Base-by-base conservation (phyloP, 2,113 vertebrate species). In the Macroglossus sobrinus region DNA sequence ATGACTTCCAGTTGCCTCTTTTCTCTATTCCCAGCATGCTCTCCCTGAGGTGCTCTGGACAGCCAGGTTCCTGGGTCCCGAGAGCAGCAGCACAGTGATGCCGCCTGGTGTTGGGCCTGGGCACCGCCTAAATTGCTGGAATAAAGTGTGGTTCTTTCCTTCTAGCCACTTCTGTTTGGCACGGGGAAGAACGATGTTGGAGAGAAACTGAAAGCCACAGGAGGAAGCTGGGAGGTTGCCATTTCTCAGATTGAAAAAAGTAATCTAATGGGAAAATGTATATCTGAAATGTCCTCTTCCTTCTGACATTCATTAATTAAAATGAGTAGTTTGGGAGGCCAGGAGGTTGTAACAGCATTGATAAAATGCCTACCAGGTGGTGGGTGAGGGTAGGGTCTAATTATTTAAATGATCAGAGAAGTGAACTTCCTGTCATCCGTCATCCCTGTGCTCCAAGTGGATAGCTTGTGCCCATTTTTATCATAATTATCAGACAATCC, bases 1-100 rank as follows among this genome's bases (percentile, higher is more conserved):
- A 68, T 92, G 85, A 86, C 96, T 97, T 97, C 92, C 95, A 96
- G 98, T 72, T 94, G 96, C 85, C 84, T 47, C 59, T 14, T 85
- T 97, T 91, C 63, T 81, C 81, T 55, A 71, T 92, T 45, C 12
- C 15, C 26, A 59, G 74, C 13, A n/a, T 66, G 78, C 15, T 79
- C 92, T 74, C 68, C 86, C 78, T 22, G 53, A 43, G 92, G 18
- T 84, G 96, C 68, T 95, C 92, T 84, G 55, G 87, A 53, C 1
- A 43, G 61, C 28, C 63, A 35, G 82, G 72, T 7, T 30, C 4
- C 4, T 4, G 26, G 59, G 47, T 4, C 55, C 91, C 53, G 22
- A 63, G 24, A 79, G 33, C 5, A 4, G 35, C 10, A 2, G 53
- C 35, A 7, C 3, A 12, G 15, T 24, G 33, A 11, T 24, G 4